phyloP scores from a whole-genome alignment of 1,140 invertebrate genomes.

The Steinernema feltiae region DNA sequence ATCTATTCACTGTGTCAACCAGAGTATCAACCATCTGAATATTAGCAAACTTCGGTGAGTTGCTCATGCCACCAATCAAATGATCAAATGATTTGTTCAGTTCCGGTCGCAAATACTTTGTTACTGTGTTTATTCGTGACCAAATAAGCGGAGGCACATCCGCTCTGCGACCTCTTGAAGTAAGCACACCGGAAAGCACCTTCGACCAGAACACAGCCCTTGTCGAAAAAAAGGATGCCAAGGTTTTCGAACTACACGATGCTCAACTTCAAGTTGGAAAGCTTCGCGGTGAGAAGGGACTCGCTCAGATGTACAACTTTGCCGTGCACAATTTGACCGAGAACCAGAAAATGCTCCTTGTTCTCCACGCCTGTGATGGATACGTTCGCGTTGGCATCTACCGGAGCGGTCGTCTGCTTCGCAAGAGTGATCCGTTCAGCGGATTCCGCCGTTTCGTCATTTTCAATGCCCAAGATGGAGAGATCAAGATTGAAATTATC shows the following conservation, averaged over 20 bases:
- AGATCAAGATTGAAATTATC: conserved; percentile 34
- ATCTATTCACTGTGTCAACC: conserved; percentile 34
- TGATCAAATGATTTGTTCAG: conserved; percentile 21
- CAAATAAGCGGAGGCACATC: conserved; percentile 27
- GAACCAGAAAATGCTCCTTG: conserved; percentile 28
- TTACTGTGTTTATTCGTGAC: conserved; percentile 35
- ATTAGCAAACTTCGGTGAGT: conserved; percentile 25
- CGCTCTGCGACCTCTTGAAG: conserved; percentile 18
- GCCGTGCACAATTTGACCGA: background rate
- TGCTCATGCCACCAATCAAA: background rate
- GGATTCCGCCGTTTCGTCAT: conserved; percentile 42
- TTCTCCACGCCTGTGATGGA: conserved; percentile 43
- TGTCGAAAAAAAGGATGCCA: too few relatives aligned
- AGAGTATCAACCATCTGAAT: conserved; percentile 23
- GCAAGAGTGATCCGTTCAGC: conserved; percentile 37
- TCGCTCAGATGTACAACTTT: background rate
- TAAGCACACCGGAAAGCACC: conserved; percentile 10
- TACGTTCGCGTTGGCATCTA: conserved; percentile 36
- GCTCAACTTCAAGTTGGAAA: conserved; percentile 16
- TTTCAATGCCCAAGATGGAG: conserved; percentile 22
- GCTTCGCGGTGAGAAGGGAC: background rate
- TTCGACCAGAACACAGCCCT: background rate
- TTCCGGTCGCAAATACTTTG: conserved; percentile 25
- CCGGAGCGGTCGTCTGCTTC: conserved; percentile 34
- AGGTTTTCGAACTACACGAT: background rate